Percentiles rank a stretch among this genome's conserved stretches.
Evolutionary conservation across 2,888 invertebrate species (phyloP).

Genomic region (Lypha dubia): DNA sequence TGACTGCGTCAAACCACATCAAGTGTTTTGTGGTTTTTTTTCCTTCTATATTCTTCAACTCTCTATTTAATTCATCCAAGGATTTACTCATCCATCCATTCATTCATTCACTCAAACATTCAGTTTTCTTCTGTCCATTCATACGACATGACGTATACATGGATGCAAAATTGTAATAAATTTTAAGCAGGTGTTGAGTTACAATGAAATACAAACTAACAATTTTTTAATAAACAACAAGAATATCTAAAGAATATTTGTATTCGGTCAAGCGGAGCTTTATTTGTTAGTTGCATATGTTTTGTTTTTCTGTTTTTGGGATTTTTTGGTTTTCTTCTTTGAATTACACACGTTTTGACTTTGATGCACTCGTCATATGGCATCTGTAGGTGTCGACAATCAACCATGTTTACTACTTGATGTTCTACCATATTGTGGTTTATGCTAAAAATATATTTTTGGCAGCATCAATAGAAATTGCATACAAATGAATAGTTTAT

Average conservation of each 20-base stretch:
- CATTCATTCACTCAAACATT: constrained; percentile 9
- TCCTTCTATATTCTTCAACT: constrained; percentile 27
- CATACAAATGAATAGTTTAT: not conserved
- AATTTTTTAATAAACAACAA: not conserved
- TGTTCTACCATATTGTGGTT: constrained; percentile 1
- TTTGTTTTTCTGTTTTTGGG: no score
- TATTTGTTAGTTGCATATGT: not conserved
- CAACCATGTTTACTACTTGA: not conserved
- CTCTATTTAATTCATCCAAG: constrained; percentile 14
- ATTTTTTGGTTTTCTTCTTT: no score
- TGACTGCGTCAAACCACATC: constrained; percentile 71
- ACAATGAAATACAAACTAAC: constrained; percentile 31
- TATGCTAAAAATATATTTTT: constrained; percentile 8
- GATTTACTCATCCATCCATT: constrained; percentile 6
- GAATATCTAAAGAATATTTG: constrained; percentile 4
- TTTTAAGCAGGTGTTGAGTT: constrained; percentile 66
- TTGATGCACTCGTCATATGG: constrained; percentile 5
- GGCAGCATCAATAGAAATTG: not conserved
- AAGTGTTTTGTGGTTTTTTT: constrained; percentile 57
- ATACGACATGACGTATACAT: not conserved
- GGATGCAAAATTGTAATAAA: constrained; percentile 33
- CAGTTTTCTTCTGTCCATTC: not conserved
- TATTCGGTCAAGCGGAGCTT: not conserved
- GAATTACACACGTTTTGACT: constrained; percentile 16
- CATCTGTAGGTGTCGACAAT: not conserved